These are phyloP conservation scores for Halcyon leucocephala DNA, from an alignment of 2,797 vertebrate genomes.

Conservation along the genomic window DNA sequence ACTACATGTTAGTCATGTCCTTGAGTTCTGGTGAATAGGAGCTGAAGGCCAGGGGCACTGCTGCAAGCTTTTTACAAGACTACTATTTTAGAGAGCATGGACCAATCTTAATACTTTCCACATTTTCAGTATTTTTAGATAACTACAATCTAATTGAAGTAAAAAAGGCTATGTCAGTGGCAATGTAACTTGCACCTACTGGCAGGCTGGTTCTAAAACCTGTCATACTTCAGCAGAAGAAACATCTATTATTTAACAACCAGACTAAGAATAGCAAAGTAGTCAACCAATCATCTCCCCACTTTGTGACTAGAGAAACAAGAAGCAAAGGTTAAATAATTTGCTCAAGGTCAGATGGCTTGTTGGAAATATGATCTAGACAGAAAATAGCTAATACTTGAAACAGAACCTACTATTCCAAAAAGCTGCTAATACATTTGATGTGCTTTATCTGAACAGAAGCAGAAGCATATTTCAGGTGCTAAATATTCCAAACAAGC, in stretches of 20 bases:
- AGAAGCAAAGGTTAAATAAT: conserved; percentile 28
- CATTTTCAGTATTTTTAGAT: neutral
- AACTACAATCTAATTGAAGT: neutral
- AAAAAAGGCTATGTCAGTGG: neutral
- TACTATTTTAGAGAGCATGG: neutral
- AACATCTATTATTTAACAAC: conserved; percentile 55
- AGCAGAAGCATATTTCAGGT: neutral
- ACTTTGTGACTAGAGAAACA: neutral
- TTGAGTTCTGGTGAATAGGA: neutral
- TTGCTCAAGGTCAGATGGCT: neutral
- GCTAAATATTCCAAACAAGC: conserved; percentile 1
- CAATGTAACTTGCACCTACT: neutral
- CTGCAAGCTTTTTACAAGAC: neutral
- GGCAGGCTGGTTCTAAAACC: neutral
- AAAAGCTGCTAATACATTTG: neutral
- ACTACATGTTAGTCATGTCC: conserved; percentile 14
- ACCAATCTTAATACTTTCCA: neutral
- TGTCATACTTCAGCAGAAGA: conserved; percentile 32
- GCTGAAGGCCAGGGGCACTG: neutral
- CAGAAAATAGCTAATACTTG: neutral
- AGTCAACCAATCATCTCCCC: conserved; percentile 19
- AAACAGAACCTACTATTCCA: neutral
- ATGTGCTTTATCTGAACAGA: neutral
- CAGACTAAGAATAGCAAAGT: conserved; percentile 34
- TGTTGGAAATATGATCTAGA: neutral